Evolutionary conservation across 1,140 invertebrate species (phyloP), one percentile per base, ranked within the genome.

Genomic region (Ceratina calcarata): DNA sequence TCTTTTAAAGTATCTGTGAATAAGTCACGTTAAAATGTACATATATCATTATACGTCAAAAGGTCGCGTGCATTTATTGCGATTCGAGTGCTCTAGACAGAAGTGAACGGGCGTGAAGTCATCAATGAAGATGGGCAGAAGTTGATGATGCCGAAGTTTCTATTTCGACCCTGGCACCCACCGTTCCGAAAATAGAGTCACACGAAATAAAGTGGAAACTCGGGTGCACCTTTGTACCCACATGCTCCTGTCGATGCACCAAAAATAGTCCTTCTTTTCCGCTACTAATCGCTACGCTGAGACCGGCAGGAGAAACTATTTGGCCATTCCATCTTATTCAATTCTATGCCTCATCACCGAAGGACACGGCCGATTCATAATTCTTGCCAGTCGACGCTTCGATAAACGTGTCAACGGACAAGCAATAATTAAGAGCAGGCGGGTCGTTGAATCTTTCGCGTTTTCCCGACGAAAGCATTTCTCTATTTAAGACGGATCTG

Each of bases 71-170:
- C 24, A 69, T 84, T 78, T 66, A 75, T 78, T 58, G 58, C 67
- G 67, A 78, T 77, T 72, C 75, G 75, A 45, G 18, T 45, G 16
- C 61, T 82, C 66, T 69, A 77, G 58, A 2, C 66, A 27, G 58
- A 66, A 60, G 66, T 69, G 79, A 79, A 72, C 64, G 64, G 45
- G 73, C 62, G 78, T 86, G 81, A 86, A 86, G 81, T 86, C 85
- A 86, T 86, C 84, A 86, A 86, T 86, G 84, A 81, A 83, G 85
- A 85, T 82, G 83, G 80, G 71, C 84, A 85, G 67, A 32, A 83
- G 75, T 74, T 70, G 72, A 84, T 86, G 85, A 86, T 84, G 85
- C 55, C 78, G 62, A 86, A 81, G 86, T 67, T 71, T 86, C 84
- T 86, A 86, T 86, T 86, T 86, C 71, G 66, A 83, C 58, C 51